These are phyloP conservation scores for Polyergus mexicanus DNA, from an alignment of 1,140 invertebrate genomes.

Conservation along the genomic window DNA sequence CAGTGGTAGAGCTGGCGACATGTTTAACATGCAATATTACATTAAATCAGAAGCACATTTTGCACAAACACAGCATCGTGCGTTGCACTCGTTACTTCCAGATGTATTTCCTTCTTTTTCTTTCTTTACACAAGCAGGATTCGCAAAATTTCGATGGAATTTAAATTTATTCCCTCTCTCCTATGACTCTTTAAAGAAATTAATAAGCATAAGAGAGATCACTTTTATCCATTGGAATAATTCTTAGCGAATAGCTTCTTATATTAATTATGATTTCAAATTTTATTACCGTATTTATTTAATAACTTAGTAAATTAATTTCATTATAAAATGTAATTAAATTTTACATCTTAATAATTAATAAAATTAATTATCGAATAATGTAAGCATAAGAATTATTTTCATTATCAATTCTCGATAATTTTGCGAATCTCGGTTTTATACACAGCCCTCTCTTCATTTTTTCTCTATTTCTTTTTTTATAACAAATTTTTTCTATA, in stretches of 20 bases:
- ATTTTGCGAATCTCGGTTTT: background rate
- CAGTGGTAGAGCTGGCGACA: constrained; percentile 52
- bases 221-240: constrained; percentile 22
- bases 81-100: constrained; percentile 86
- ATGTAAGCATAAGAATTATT: constrained; percentile 32
- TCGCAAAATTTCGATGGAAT: constrained; percentile 52
- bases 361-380: constrained; percentile 20
- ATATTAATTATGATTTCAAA: background rate
- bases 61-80: constrained; percentile 55
- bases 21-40: constrained; percentile 59
- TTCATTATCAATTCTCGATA: background rate
- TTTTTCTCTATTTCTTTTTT: background rate
- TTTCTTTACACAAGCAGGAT: constrained; percentile 64
- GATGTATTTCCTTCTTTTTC: constrained; percentile 82
- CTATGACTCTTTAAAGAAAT: constrained; percentile 29
- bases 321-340: constrained; percentile 43
- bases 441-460: background rate
- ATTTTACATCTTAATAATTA: constrained; percentile 18
- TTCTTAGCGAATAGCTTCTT: background rate
- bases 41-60: constrained; percentile 55
- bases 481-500: background rate
- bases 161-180: constrained; percentile 8
- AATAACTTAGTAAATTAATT: constrained; percentile 9
- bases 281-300: constrained; percentile 11
- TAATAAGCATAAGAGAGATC: constrained; percentile 11